Conservation (phyloP, 2,113 vertebrate species). For the Albula glossodonta region DNA sequence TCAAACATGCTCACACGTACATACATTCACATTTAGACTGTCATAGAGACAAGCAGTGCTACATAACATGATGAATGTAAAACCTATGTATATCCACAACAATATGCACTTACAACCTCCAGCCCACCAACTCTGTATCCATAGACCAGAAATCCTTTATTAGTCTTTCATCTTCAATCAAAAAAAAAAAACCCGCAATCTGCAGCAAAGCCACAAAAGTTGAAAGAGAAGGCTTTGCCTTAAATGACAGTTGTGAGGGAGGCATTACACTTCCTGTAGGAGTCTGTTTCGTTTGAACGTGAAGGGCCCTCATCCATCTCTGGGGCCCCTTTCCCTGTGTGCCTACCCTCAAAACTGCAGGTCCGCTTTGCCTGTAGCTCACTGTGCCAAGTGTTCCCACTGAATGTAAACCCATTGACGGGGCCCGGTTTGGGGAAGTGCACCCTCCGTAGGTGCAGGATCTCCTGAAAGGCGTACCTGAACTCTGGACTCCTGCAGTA, state of each 20-base stretch:
- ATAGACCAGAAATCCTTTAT: neutral
- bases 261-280: conserved; percentile 55
- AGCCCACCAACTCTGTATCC: neutral
- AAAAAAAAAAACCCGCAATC: neutral
- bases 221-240: neutral
- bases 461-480: conserved; percentile 89
- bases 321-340: conserved; percentile 57
- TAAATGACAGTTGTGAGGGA: conserved; percentile 53
- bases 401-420: conserved; percentile 71
- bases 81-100: conserved; percentile 5
- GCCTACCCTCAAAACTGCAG: conserved; percentile 67
- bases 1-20: neutral
- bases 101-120: neutral
- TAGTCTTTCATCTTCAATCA: neutral
- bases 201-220: neutral
- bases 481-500: conserved; percentile 95
- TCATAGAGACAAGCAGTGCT: neutral
- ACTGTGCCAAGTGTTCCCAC: conserved; percentile 62
- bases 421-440: conserved; percentile 64
- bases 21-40: neutral
- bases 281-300: conserved; percentile 41
- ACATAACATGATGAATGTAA: neutral
- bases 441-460: conserved; percentile 75
- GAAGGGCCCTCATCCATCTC: conserved; percentile 71
- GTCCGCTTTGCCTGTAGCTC: conserved; percentile 62